Percentiles rank a stretch among this genome's conserved stretches.
phyloP scores from a whole-genome alignment of 37 sponge, comb jelly and placozoan species.

The Aphrocallistes beatrix region DNA sequence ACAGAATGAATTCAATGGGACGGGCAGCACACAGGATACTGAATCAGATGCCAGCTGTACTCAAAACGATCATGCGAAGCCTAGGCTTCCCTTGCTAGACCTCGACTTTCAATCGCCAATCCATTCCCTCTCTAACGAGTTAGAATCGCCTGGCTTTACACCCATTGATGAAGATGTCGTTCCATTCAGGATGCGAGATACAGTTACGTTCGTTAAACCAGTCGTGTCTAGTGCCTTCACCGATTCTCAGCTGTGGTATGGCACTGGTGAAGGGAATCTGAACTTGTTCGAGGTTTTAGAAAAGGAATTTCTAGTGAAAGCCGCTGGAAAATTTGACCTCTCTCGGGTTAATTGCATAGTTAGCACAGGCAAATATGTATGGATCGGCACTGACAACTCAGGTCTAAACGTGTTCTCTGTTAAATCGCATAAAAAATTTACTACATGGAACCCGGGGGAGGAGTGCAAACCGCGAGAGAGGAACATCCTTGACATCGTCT shows the following conservation, averaged over 20 bases:
- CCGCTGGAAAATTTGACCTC: not conserved
- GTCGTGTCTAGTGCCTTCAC: not conserved
- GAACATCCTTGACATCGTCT: not conserved
- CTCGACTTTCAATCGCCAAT: too few relatives aligned
- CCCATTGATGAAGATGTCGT: not conserved
- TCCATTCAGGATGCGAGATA: not conserved
- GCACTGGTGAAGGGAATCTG: constrained; percentile 13
- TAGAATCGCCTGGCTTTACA: not conserved
- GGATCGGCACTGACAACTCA: constrained; percentile 9
- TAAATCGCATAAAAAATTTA: not conserved
- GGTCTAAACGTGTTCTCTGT: not conserved
- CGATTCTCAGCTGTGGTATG: not conserved
- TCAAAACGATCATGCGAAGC: too few relatives aligned
- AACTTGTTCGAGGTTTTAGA: constrained; percentile 8
- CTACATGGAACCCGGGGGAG: not conserved
- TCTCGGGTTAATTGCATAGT: not conserved
- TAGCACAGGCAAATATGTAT: not conserved
- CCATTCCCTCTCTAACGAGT: too few relatives aligned
- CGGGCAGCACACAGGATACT: too few relatives aligned
- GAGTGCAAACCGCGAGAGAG: not conserved
- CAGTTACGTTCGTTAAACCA: not conserved
- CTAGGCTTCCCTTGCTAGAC: too few relatives aligned
- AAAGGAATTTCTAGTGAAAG: not conserved
- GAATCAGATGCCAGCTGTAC: too few relatives aligned
- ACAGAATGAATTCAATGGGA: too few relatives aligned